These are phyloP conservation scores for Adoxophyes honmai DNA, from an alignment of 1,140 invertebrate genomes.

Conservation along the genomic window DNA sequence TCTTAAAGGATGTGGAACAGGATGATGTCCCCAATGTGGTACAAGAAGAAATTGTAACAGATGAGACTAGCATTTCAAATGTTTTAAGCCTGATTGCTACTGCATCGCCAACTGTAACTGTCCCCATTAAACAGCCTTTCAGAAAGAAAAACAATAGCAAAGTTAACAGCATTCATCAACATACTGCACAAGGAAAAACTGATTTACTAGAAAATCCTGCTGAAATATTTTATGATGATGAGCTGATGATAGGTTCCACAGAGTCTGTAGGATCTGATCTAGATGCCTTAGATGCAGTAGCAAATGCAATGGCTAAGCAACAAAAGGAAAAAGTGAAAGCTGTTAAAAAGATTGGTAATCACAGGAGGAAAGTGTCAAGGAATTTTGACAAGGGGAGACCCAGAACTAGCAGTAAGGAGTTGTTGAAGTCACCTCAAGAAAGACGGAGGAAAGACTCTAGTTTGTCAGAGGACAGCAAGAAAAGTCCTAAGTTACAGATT, in stretches of 20 bases:
- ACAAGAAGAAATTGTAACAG: slow-evolving; percentile 61
- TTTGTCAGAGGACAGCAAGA: slow-evolving; percentile 51
- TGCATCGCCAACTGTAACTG: slow-evolving; percentile 68
- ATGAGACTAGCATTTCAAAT: slow-evolving; percentile 73
- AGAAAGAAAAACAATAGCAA: slow-evolving; percentile 37
- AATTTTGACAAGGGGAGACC: slow-evolving; percentile 44
- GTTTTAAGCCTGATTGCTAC: slow-evolving; percentile 76
- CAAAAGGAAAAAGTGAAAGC: slow-evolving; percentile 48
- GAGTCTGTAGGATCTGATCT: slow-evolving; percentile 46
- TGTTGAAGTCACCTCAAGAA: slow-evolving; percentile 47
- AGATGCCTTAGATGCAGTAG: slow-evolving; percentile 34
- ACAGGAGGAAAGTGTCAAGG: slow-evolving; percentile 55
- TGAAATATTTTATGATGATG: slow-evolving; percentile 59
- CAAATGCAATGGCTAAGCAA: slow-evolving; percentile 41
- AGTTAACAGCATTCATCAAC: slow-evolving; percentile 28
- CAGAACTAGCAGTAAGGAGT: slow-evolving; percentile 46
- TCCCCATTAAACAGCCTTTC: slow-evolving; percentile 32
- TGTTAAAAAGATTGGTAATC: slow-evolving; percentile 60
- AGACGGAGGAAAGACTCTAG: slow-evolving; percentile 50
- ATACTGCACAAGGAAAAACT: slow-evolving; percentile 18
- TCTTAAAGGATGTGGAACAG: slow-evolving; percentile 40
- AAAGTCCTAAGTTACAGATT: slow-evolving; percentile 70
- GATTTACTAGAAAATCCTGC: slow-evolving; percentile 33
- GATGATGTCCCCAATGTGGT: slow-evolving; percentile 43
- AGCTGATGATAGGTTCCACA: slow-evolving; percentile 47